Evolutionary conservation across 1,140 invertebrate genomes (phyloP), one percentile per base, ranked within the genome.

Genomic region (Caerostris darwini): DNA sequence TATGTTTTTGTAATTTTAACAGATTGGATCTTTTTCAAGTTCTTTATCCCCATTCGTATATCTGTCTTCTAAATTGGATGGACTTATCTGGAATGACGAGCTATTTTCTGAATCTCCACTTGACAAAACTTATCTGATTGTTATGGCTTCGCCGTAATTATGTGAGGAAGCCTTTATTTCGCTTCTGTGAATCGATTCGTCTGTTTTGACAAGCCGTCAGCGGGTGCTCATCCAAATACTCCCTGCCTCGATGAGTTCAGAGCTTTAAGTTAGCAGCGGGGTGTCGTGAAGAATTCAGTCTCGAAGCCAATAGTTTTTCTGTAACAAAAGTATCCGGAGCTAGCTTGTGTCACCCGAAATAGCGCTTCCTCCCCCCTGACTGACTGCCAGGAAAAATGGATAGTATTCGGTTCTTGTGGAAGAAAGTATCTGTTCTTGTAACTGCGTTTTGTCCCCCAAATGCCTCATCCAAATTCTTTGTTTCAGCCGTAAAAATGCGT

Each of bases 231-330:
- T 50, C 34, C 71, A 10, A 34, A 34, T 50, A 53, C 8, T 8
- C 53, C 34, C 34, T 34, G 10, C 10, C 69, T 77, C 71, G 14
- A 77, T 77, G 71, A 77, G 53, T 77, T 50, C 19, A 77, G 34
- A 53, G 14, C 71, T 50, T 7, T 53, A 77, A 10, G 14, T 85
- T 56, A 85, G 56, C 83, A 85, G 19, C 56, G n/a, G 17, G 82
- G 82, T 34, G 82, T 77, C 71, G 50, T 7, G 17, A 54, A 67
- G 69, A 90, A 90, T 90, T 81, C 56, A 53, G 89, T 57, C 58
- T 7, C 58, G 71, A 69, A 81, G 71, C 89, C 71, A 90, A 90
- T 90, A 90, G 89, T 90, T 90, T 90, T 90, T 90, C 87, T 69
- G 89, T 14, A 58, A 58, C 54, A 57, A 90, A 90, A 90, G 89